Base-by-base conservation (phyloP, 2,113 vertebrate genomes). In the Malurus alboscapulatus region DNA sequence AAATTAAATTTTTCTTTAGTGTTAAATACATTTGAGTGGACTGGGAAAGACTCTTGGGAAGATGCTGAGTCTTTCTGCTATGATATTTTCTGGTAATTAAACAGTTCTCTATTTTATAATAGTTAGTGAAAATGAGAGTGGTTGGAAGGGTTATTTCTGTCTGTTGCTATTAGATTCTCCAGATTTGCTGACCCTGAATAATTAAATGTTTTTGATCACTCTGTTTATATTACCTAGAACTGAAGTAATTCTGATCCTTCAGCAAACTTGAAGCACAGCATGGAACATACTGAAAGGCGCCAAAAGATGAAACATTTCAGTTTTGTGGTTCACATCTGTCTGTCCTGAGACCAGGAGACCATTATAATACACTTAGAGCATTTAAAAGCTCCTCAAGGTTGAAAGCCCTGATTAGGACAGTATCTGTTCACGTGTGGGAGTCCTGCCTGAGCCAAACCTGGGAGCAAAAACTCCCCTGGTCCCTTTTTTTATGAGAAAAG, bases 201-300 rank as follows among this genome's bases (percentile, higher is more conserved):
- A 94, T 93, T 95, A 96, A 95, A 75, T 93, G 72, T 90, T 93
- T 95, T 96, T 97, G 96, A 97, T 96, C 92, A 88, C 93, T 92
- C 71, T 88, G 67, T 97, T 97, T 97, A 91, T 89, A 96, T 94
- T 93, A 95, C 92, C 89, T 93, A 92, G 95, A 96, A 97, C 95
- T 93, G 96, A 97, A 96, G 92, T 91, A 92, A 94, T 96, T 96
- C 94, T 96, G 96, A 97, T 97, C 94, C 95, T 93, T 96, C 94
- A 95, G 94, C 92, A 95, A 96, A 95, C 95, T 95, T 93, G 93
- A 93, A 96, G 97, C 97, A 96, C 71, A 96, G 95, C 94, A 93
- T 91, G 93, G 77, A 96, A 97, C 96, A 92, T 97, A 92, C 83
- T 84, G 92, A 96, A 96, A 97, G 96, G 95, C 95, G 91, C 91